Conservation (phyloP, 2,113 vertebrate genomes). For the Atlantisia rogersi region DNA sequence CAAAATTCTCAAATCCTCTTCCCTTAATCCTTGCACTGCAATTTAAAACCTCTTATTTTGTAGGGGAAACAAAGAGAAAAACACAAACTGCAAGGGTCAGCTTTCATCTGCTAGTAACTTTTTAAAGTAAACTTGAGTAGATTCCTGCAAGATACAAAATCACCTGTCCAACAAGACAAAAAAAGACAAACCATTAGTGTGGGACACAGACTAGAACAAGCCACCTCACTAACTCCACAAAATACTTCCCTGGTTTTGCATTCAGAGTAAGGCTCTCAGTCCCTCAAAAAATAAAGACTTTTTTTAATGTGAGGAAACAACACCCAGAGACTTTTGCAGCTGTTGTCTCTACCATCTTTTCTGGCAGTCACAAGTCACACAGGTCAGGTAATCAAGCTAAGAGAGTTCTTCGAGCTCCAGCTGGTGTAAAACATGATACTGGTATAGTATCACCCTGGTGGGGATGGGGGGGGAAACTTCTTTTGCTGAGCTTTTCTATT, state of each 20-base stretch:
- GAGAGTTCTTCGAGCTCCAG: neutral
- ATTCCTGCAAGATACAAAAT: neutral
- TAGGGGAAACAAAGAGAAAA: neutral
- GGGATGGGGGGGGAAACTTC: neutral
- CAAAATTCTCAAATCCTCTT: neutral
- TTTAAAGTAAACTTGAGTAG: neutral
- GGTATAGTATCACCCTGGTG: neutral
- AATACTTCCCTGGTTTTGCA: neutral
- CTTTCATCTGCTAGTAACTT: neutral
- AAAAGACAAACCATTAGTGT: neutral
- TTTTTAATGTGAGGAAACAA: neutral
- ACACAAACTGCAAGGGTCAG: neutral
- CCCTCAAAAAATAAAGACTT: neutral
- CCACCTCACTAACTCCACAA: neutral
- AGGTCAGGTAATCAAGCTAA: neutral
- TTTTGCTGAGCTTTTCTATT: neutral
- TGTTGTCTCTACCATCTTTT: neutral
- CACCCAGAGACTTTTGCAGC: rapidly evolving
- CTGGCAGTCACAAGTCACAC: neutral
- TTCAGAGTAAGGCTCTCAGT: neutral
- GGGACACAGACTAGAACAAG: neutral
- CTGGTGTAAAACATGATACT: neutral
- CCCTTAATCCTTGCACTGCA: neutral
- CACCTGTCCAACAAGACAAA: neutral
- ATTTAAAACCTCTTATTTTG: neutral